phyloP scores from a whole-genome alignment of 2,888 invertebrate species.

The Platycheirus rosarum region DNA sequence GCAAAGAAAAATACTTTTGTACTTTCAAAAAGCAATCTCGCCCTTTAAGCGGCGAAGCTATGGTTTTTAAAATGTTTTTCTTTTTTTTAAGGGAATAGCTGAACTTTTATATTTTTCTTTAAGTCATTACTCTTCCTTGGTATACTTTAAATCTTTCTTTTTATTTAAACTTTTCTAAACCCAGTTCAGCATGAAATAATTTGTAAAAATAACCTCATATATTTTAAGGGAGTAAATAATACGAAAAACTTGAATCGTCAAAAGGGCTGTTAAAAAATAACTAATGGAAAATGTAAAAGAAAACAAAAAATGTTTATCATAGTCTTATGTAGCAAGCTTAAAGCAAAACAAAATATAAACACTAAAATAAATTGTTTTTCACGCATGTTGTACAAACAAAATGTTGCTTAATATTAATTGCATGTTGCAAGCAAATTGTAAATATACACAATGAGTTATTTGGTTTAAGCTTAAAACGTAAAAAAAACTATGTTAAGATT shows the following conservation, averaged over 20 bases:
- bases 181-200: slow-evolving; percentile 26
- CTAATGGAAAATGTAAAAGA: slow-evolving; percentile 82
- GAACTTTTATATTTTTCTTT: too few relatives aligned
- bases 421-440: slow-evolving; percentile 66
- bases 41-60: too few relatives aligned
- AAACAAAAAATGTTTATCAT: slow-evolving; percentile 93
- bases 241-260: slow-evolving; percentile 77
- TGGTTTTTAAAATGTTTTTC: too few relatives aligned
- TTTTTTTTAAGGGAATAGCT: too few relatives aligned
- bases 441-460: slow-evolving; percentile 47
- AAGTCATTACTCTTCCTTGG: too few relatives aligned
- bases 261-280: slow-evolving; percentile 82
- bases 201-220: slow-evolving; percentile 21
- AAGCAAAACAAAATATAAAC: slow-evolving; percentile 26
- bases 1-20: not conserved
- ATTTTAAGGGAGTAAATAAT: slow-evolving; percentile 51
- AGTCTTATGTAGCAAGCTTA: slow-evolving; percentile 81
- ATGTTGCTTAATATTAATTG: slow-evolving; percentile 56
- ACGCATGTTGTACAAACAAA: slow-evolving; percentile 49
- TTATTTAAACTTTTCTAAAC: too few relatives aligned
- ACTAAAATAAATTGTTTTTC: slow-evolving; percentile 44
- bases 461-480: slow-evolving; percentile 28
- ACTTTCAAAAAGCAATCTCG: not conserved
- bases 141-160: too few relatives aligned
- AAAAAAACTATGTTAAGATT: slow-evolving; percentile 42